Conservation (phyloP, 2,113 vertebrate species). For the Phalacrocorax aristotelis region DNA sequence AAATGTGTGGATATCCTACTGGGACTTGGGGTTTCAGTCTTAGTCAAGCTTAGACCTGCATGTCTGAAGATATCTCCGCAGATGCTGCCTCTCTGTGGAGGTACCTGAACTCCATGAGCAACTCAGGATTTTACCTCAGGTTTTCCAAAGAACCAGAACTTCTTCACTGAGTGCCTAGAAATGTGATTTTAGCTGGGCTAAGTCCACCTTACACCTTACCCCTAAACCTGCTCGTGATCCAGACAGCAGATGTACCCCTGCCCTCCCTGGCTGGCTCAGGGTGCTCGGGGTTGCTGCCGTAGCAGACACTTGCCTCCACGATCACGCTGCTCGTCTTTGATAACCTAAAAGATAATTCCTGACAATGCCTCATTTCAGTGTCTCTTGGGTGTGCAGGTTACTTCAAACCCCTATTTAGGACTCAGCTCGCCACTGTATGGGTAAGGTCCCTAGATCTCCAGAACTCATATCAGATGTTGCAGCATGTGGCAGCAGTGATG, state of each 20-base stretch:
- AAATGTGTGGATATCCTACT: neutral
- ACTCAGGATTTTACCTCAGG: neutral
- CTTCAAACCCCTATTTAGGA: neutral
- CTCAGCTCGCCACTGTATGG: accelerated
- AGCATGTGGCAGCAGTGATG: neutral
- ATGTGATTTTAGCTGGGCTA: neutral
- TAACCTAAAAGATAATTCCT: neutral
- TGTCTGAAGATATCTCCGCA: neutral
- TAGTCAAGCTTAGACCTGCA: neutral
- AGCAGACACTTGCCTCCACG: neutral
- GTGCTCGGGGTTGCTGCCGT: accelerated
- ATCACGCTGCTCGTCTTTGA: neutral
- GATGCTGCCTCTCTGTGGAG: neutral
- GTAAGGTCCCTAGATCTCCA: neutral
- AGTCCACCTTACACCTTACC: neutral
- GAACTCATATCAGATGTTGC: neutral
- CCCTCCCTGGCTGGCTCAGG: accelerated
- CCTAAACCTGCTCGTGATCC: accelerated
- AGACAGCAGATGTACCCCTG: neutral
- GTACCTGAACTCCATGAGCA: neutral
- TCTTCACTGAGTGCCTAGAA: neutral
- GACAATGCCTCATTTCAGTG: neutral
- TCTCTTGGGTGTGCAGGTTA: neutral
- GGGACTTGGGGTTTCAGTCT: neutral
- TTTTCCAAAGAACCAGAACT: neutral